A percentile compares a stretch with the other conserved stretches of the same genome.
phyloP scores from a whole-genome alignment of 35 echinoderm and acorn worm genomes.

The Lytechinus pictus region DNA sequence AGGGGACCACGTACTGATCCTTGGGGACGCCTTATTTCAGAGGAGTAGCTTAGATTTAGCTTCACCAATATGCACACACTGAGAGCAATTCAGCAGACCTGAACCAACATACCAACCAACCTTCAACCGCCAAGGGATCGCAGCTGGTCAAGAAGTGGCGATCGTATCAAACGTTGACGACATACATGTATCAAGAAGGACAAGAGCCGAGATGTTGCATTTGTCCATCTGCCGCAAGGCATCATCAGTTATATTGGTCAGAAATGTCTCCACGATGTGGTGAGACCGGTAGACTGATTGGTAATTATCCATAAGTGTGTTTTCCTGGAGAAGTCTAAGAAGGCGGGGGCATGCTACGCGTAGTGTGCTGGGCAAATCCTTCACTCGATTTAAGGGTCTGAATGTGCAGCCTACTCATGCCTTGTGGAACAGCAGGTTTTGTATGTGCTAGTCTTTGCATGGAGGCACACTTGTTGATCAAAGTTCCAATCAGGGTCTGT shows the following conservation, averaged over 20 bases:
- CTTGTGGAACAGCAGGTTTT: too few species aligned
- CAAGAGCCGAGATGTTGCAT: neutral
- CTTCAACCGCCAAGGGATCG: neutral
- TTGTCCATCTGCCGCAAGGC: neutral
- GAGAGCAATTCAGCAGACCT: neutral
- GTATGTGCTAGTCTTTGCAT: too few species aligned
- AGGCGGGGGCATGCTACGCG: too few species aligned
- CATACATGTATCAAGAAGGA: neutral
- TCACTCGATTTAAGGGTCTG: too few species aligned
- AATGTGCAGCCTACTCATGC: too few species aligned
- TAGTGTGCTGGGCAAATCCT: too few species aligned
- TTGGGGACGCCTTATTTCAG: neutral
- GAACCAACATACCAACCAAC: neutral
- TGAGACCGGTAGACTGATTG: slow-evolving; percentile 60
- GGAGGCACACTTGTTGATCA: too few species aligned
- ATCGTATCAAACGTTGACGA: neutral
- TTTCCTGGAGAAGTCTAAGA: too few species aligned
- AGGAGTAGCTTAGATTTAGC: neutral
- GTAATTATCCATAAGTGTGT: neutral
- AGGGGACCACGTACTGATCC: too few species aligned
- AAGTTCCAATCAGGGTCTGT: too few species aligned
- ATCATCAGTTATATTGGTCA: neutral
- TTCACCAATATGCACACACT: neutral
- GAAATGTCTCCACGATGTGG: slow-evolving; percentile 58
- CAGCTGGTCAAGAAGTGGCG: neutral